These are phyloP conservation scores for Empis livida DNA, from an alignment of 2,888 invertebrate genomes.

Conservation along the genomic window DNA sequence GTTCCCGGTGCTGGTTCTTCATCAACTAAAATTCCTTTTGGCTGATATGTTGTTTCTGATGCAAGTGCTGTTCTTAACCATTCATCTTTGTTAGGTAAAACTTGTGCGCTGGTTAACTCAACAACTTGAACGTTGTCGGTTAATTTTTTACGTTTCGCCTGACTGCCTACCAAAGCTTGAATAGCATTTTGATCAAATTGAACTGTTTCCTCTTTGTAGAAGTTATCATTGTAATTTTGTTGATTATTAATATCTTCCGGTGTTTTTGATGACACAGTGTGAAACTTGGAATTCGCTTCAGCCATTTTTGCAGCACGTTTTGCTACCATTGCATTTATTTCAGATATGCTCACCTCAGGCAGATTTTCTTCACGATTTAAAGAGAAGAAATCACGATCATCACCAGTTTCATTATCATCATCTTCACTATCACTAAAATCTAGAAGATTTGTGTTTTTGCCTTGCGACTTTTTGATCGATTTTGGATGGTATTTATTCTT, in stretches of 20 bases:
- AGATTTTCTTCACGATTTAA: constrained; percentile 34
- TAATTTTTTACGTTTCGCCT: constrained; percentile 37
- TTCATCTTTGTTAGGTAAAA: constrained; percentile 64
- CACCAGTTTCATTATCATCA: constrained; percentile 35
- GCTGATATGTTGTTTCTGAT: constrained; percentile 45
- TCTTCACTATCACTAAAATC: constrained; percentile 39
- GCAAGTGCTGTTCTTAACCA: constrained; percentile 71
- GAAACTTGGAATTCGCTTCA: constrained; percentile 19
- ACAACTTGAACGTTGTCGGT: constrained; percentile 53
- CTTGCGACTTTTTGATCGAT: constrained; percentile 23
- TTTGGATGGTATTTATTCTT: constrained; percentile 19
- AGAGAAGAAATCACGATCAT: constrained; percentile 30
- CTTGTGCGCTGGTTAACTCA: constrained; percentile 69
- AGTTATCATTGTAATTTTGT: not conserved
- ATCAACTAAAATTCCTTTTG: constrained; percentile 37
- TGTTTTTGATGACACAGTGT: constrained; percentile 8
- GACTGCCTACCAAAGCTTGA: constrained; percentile 53
- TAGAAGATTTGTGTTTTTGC: constrained; percentile 14
- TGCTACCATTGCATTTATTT: constrained; percentile 30
- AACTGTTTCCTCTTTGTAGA: not conserved
- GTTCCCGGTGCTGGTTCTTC: constrained; percentile 46
- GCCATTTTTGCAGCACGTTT: constrained; percentile 30
- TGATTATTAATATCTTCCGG: constrained; percentile 7
- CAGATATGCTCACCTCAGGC: constrained; percentile 38
- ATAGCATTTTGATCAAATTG: constrained; percentile 27